A percentile compares a stretch with the other conserved stretches of the same genome.
Evolutionary conservation across 2,113 vertebrate genomes (phyloP).

Genomic region (Anoura caudifer): DNA sequence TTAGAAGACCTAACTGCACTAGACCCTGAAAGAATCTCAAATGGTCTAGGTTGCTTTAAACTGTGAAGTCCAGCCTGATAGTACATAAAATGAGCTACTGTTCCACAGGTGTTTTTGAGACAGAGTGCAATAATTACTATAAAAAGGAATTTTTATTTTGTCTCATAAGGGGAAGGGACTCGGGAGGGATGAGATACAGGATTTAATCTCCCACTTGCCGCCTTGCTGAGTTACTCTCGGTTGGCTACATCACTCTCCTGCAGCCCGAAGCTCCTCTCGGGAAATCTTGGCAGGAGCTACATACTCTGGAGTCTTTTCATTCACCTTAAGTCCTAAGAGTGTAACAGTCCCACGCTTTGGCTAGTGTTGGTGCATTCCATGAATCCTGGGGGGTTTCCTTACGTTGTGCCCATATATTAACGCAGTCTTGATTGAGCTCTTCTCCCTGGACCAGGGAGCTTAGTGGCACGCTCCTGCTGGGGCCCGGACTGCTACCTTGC

Average conservation of each 20-base stretch:
- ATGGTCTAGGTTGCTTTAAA: not conserved
- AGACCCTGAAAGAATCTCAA: not conserved
- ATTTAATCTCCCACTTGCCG: not conserved
- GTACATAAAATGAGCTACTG: not conserved
- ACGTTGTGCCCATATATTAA: not conserved
- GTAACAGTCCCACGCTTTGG: not conserved
- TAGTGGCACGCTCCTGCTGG: not conserved
- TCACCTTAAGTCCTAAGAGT: not conserved
- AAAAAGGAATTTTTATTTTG: not conserved
- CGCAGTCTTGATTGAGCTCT: not conserved
- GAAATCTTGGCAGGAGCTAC: not conserved
- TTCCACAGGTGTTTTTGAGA: not conserved
- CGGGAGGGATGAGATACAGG: not conserved
- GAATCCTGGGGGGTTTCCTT: not conserved
- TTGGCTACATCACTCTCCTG: not conserved
- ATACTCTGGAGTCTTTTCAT: not conserved
- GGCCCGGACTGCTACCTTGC: not conserved
- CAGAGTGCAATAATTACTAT: not conserved
- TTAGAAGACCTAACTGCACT: constrained; percentile 35
- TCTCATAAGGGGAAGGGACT: not conserved
- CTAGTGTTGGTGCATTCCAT: not conserved
- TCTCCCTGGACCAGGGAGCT: not conserved
- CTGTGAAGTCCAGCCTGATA: not conserved
- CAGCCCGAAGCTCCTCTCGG: not conserved
- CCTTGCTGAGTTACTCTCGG: not conserved